Conservation (phyloP, 2,113 vertebrate species). For the Passer montanus region DNA sequence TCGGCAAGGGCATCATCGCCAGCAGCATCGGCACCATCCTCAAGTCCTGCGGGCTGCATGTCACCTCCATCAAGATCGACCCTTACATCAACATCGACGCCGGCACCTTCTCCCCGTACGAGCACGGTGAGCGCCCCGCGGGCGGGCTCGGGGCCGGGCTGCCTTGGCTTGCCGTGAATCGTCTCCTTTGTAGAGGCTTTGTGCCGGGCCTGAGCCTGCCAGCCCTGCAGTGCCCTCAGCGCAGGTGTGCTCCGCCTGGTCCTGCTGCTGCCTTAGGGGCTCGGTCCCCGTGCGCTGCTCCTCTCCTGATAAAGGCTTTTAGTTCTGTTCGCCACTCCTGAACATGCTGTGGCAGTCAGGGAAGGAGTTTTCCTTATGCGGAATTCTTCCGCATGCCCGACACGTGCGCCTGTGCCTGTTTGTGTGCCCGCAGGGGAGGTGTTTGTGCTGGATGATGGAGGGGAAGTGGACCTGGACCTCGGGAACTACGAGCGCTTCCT, state of each 20-base stretch:
- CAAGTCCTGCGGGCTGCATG: conserved; percentile 92
- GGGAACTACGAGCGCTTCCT: conserved; percentile 98
- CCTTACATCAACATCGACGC: conserved; percentile 98
- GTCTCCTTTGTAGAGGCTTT: accelerated
- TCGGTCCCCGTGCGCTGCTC: accelerated
- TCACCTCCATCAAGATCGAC: conserved; percentile 97
- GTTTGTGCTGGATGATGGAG: conserved; percentile 95
- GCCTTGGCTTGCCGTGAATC: not conserved
- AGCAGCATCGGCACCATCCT: conserved; percentile 96
- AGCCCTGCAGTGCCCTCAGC: accelerated
- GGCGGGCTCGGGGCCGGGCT: too few relatives aligned
- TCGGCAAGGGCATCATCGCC: conserved; percentile 97
- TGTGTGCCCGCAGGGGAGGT: conserved; percentile 83
- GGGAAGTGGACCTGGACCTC: conserved; percentile 95
- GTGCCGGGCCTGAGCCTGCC: not conserved
- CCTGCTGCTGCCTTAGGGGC: accelerated
- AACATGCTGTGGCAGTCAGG: not conserved
- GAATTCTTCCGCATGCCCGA: not conserved
- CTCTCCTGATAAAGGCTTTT: not conserved
- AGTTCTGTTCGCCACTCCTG: accelerated
- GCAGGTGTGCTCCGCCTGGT: not conserved
- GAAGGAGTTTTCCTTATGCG: accelerated
- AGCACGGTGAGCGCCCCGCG: conserved; percentile 82
- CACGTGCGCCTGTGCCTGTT: accelerated
- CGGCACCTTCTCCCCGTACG: conserved; percentile 94